Percentiles rank a stretch among this genome's conserved stretches.
phyloP scores from a whole-genome alignment of 2,797 vertebrate species.

The Typhlichthys subterraneus region DNA sequence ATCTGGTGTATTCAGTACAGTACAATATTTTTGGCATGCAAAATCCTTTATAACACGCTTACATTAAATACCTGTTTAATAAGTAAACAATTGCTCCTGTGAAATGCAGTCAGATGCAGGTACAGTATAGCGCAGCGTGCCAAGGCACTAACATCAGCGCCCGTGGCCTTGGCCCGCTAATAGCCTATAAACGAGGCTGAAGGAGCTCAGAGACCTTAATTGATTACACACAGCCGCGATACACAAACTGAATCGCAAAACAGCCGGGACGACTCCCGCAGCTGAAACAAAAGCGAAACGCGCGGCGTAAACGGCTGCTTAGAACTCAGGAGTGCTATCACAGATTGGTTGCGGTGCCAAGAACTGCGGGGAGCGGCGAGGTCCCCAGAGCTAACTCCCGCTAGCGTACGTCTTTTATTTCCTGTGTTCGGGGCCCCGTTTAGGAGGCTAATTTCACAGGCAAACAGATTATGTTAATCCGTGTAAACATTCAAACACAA shows the following conservation, averaged over 20 bases:
- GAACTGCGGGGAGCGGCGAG: constrained; percentile 66
- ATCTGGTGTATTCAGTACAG: too few relatives aligned
- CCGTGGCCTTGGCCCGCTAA: constrained; percentile 19
- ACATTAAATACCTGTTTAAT: neutral
- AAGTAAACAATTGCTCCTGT: constrained; percentile 4
- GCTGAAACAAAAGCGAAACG: constrained; percentile 49
- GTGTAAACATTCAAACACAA: constrained; percentile 84
- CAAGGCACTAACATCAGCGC: constrained; percentile 8
- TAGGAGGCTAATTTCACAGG: constrained; percentile 84
- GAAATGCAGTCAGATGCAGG: constrained; percentile 26
- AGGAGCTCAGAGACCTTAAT: constrained; percentile 48
- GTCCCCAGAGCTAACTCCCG: constrained; percentile 72
- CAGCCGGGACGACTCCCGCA: constrained; percentile 26
- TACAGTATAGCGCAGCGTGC: constrained; percentile 1
- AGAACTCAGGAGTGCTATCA: constrained; percentile 62
- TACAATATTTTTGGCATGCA: too few relatives aligned
- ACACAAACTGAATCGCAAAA: constrained; percentile 46
- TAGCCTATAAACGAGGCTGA: constrained; percentile 49
- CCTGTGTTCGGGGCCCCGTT: constrained; percentile 74
- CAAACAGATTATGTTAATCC: constrained; percentile 88
- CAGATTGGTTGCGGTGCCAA: constrained; percentile 63
- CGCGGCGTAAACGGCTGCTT: constrained; percentile 53
- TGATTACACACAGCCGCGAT: constrained; percentile 62
- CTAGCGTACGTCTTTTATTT: constrained; percentile 74
- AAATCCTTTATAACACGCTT: constrained; percentile 9